Percentiles rank a stretch among this genome's conserved stretches.
phyloP scores from a whole-genome alignment of 1,140 invertebrate species.

The Sitobion miscanthi region DNA sequence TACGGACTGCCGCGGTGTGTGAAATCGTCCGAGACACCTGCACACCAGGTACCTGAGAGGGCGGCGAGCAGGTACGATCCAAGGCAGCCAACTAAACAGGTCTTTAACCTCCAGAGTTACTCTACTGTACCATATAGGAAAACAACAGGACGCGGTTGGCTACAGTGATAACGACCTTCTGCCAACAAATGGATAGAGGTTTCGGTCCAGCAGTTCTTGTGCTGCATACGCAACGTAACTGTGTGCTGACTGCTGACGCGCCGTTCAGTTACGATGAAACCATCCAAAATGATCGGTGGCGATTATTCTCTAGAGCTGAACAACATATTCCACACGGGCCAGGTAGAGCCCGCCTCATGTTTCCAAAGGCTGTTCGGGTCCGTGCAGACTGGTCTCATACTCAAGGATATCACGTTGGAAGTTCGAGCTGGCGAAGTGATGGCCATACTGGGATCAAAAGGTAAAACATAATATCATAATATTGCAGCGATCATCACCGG shows the following conservation, averaged over 20 bases:
- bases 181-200: not conserved
- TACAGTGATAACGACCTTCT: conserved; percentile 52
- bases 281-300: conserved; percentile 72
- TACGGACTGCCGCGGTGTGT: conserved; percentile 36
- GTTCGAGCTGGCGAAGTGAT: conserved; percentile 90
- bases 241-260: not conserved
- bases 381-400: conserved; percentile 80
- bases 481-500: not conserved
- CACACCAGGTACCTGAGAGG: conserved; percentile 9
- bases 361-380: conserved; percentile 78
- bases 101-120: conserved; percentile 40
- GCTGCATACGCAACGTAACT: conserved; percentile 45
- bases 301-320: conserved; percentile 86
- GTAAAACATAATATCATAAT: conserved; percentile 62
- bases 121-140: not conserved
- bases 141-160: conserved; percentile 34
- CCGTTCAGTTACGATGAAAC: conserved; percentile 45
- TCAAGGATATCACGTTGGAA: conserved; percentile 89
- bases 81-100: conserved; percentile 54
- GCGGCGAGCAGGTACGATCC: conserved; percentile 27
- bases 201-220: conserved; percentile 57
- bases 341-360: conserved; percentile 81
- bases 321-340: conserved; percentile 87
- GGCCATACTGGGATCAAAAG: conserved; percentile 90
- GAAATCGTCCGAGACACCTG: conserved; percentile 49